Conservation (phyloP, 2,113 vertebrate genomes). For the Psophia crepitans region DNA sequence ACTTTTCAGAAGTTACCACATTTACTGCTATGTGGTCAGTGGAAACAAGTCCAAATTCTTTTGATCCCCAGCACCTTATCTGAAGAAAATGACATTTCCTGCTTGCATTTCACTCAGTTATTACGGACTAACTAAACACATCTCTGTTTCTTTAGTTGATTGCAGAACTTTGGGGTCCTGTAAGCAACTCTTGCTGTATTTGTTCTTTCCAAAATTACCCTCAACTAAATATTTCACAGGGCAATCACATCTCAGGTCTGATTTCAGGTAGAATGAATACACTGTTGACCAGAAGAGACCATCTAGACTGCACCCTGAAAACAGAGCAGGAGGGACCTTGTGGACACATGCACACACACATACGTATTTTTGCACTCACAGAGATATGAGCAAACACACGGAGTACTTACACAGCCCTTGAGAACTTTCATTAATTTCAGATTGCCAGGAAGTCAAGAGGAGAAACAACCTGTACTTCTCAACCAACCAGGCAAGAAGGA, state of each 20-base stretch:
- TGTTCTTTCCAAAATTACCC: not conserved
- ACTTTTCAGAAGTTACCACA: not conserved
- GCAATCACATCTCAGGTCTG: not conserved
- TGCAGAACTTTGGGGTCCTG: not conserved
- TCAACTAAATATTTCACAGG: not conserved
- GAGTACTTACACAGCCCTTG: not conserved
- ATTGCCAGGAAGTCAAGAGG: not conserved
- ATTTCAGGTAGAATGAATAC: not conserved
- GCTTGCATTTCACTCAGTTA: not conserved
- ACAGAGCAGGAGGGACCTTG: accelerated
- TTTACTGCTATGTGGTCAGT: not conserved
- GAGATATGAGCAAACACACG: not conserved
- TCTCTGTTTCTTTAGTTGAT: not conserved
- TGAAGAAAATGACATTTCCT: not conserved
- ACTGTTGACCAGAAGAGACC: not conserved
- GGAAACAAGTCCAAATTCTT: not conserved
- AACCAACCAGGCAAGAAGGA: not conserved
- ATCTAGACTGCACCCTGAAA: not conserved
- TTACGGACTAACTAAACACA: not conserved
- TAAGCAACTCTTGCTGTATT: not conserved
- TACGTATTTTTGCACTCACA: too few species aligned
- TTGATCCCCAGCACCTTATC: not conserved
- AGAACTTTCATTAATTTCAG: not conserved
- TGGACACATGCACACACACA: not conserved
- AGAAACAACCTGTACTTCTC: not conserved